These are phyloP conservation scores for Drosophila conformis DNA, from an alignment of 2,888 invertebrate species.

Conservation along the genomic window DNA sequence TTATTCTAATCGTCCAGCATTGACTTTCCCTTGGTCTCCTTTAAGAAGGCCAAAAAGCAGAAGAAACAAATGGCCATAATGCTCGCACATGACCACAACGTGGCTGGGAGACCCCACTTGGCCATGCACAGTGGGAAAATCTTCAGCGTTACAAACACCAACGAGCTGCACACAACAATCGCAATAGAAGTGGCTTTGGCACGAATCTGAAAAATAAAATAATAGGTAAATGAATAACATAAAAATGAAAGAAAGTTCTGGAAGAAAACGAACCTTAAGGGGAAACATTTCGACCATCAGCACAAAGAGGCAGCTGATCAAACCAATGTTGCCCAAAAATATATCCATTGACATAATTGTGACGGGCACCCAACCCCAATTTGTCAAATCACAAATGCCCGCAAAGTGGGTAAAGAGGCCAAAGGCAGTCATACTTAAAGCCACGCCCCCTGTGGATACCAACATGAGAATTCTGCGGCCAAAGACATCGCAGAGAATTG, in stretches of 20 bases:
- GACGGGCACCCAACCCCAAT: slow-evolving; percentile 79
- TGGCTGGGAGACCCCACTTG: slow-evolving; percentile 61
- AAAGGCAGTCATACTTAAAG: slow-evolving; percentile 69
- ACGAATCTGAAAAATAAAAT: slow-evolving; percentile 69
- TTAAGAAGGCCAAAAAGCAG: slow-evolving; percentile 63
- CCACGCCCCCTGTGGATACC: slow-evolving; percentile 75
- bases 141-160: slow-evolving; percentile 77
- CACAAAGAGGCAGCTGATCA: slow-evolving; percentile 81
- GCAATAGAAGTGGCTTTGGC: slow-evolving; percentile 71
- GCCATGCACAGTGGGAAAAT: slow-evolving; percentile 77
- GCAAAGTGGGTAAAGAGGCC: slow-evolving; percentile 73
- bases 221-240: neutral
- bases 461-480: slow-evolving; percentile 80
- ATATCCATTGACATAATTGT: slow-evolving; percentile 78
- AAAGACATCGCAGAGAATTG: slow-evolving; percentile 77
- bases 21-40: slow-evolving; percentile 80
- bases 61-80: slow-evolving; percentile 63
- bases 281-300: slow-evolving; percentile 83
- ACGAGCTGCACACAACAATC: slow-evolving; percentile 65
- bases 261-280: slow-evolving; percentile 68
- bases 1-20: slow-evolving; percentile 60
- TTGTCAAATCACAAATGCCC: slow-evolving; percentile 48
- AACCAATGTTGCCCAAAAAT: slow-evolving; percentile 81
- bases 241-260: neutral
- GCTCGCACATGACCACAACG: slow-evolving; percentile 73